phyloP scores from a whole-genome alignment of 1,140 invertebrate species.

The Archegozetes longisetosus region DNA sequence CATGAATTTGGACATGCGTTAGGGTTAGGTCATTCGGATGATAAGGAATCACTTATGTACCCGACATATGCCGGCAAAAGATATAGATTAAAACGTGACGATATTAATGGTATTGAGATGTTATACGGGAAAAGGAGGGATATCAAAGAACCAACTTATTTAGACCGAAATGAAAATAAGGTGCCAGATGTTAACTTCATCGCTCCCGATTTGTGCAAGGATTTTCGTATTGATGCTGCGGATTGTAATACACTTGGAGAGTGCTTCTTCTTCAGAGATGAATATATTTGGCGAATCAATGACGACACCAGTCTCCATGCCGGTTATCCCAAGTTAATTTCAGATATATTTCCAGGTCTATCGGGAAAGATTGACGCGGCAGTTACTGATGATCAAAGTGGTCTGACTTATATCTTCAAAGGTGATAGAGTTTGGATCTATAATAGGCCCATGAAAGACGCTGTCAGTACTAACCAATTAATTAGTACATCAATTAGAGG shows the following conservation, averaged over 20 bases:
- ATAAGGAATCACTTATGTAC: conserved; percentile 32
- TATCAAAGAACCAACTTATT: neutral
- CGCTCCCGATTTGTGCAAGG: neutral
- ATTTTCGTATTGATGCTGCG: neutral
- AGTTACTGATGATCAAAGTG: neutral
- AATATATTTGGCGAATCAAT: neutral
- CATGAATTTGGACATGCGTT: conserved; percentile 38
- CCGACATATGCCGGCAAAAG: conserved; percentile 18
- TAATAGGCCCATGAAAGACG: neutral
- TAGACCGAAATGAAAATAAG: neutral
- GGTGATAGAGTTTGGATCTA: neutral
- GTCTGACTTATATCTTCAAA: neutral
- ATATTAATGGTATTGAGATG: conserved; percentile 37
- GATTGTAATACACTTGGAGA: neutral
- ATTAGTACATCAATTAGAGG: neutral
- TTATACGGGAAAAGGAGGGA: conserved; percentile 55
- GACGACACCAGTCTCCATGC: neutral
- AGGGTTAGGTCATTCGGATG: conserved; percentile 32
- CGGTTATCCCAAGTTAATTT: neutral
- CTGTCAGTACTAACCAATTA: neutral
- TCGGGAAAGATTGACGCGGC: neutral
- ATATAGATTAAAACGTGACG: conserved; percentile 27
- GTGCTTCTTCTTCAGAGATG: neutral
- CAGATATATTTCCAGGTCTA: neutral
- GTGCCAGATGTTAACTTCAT: neutral